These are phyloP conservation scores for Sturmia bella DNA, from an alignment of 2,888 invertebrate species.

Conservation along the genomic window DNA sequence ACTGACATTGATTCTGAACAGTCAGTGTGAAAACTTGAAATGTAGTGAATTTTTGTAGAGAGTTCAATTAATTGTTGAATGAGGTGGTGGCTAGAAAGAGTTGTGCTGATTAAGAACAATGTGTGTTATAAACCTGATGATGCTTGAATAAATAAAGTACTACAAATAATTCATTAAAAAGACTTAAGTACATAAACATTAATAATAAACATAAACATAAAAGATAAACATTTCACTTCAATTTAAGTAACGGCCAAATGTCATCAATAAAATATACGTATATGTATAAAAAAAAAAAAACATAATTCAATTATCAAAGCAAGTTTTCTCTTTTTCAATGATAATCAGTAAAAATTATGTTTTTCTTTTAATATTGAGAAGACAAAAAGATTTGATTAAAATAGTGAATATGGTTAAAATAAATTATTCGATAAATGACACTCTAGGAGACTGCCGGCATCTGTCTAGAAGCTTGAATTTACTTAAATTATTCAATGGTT, in stretches of 20 bases:
- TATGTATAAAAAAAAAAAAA: neutral
- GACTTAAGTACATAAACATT: conserved; percentile 66
- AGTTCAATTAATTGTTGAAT: conserved; percentile 7
- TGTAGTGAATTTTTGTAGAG: too few species aligned
- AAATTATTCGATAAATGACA: conserved; percentile 46
- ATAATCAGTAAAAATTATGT: conserved; percentile 3
- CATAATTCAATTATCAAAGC: neutral
- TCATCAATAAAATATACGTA: neutral
- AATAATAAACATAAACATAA: conserved; percentile 45
- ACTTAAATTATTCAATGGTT: conserved; percentile 68
- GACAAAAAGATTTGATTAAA: conserved; percentile 25
- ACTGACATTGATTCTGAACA: conserved; percentile 9
- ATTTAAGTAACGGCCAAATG: conserved; percentile 60
- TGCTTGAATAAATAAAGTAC: conserved; percentile 54
- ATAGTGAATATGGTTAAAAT: conserved; percentile 38
- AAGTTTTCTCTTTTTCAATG: neutral
- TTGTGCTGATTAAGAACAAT: conserved; percentile 20
- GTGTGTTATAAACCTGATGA: conserved; percentile 55
- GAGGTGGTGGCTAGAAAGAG: conserved; percentile 54
- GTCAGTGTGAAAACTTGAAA: neutral
- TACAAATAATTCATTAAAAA: conserved; percentile 42
- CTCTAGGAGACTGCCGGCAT: conserved; percentile 65
- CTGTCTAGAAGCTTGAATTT: conserved; percentile 58
- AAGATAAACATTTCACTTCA: conserved; percentile 22
- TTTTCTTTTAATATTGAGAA: conserved; percentile 9